These are phyloP conservation scores for Bolinopsis microptera DNA, from an alignment of 37 sponge, comb jelly and placozoan genomes.

Conservation along the genomic window DNA sequence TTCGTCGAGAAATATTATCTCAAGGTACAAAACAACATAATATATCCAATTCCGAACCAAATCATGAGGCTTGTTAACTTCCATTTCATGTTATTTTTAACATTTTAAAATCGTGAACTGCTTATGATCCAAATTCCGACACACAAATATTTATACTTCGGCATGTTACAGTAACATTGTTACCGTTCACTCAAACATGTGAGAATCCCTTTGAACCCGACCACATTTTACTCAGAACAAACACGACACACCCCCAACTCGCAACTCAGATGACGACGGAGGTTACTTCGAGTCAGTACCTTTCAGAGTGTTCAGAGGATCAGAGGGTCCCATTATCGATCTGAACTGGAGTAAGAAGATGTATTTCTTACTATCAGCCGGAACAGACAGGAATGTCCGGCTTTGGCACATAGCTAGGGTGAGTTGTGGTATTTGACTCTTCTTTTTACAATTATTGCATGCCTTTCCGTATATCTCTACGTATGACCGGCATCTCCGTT, in stretches of 20 bases:
- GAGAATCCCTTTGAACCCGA: too few species aligned
- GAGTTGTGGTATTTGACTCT: too few species aligned
- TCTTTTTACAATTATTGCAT: not conserved
- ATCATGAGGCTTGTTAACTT: too few species aligned
- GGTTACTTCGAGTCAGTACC: constrained; percentile 47
- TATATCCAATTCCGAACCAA: too few species aligned
- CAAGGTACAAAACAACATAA: not conserved
- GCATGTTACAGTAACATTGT: too few species aligned
- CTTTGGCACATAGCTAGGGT: constrained; percentile 63
- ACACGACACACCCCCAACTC: not conserved
- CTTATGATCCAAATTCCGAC: too few species aligned
- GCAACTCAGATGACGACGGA: not conserved
- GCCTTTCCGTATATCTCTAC: too few species aligned
- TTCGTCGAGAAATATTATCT: constrained; percentile 59
- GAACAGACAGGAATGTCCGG: constrained; percentile 17
- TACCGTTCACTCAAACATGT: too few species aligned
- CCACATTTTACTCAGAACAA: constrained; percentile 13
- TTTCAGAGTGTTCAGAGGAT: constrained; percentile 15
- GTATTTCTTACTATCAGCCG: constrained; percentile 59
- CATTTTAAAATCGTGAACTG: too few species aligned
- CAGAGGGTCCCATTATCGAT: constrained; percentile 57
- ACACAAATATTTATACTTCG: too few species aligned
- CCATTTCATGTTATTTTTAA: too few species aligned
- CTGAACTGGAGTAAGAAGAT: constrained; percentile 41
- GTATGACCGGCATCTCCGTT: too few species aligned